A percentile compares a stretch with the other conserved stretches of the same genome.
Conservation (phyloP, 2,113 vertebrate species). For the Gadus macrocephalus region DNA sequence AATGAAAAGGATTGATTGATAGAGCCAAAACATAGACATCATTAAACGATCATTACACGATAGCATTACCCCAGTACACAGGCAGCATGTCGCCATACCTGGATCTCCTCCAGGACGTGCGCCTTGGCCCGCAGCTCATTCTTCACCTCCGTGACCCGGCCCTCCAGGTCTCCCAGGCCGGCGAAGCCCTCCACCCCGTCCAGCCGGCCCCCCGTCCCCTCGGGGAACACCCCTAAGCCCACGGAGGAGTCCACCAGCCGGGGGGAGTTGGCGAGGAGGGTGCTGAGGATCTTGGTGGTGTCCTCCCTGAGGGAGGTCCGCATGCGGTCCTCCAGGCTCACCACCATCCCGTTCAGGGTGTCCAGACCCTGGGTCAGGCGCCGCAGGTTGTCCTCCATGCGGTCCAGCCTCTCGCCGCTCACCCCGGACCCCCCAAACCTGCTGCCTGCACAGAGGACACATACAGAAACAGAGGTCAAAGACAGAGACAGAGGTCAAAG, state of each 20-base stretch:
- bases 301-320: conserved; percentile 82
- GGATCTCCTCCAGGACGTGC: conserved; percentile 85
- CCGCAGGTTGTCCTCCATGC: conserved; percentile 85
- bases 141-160: conserved; percentile 86
- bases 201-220: conserved; percentile 74
- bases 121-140: conserved; percentile 83
- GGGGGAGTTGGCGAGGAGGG: conserved; percentile 70
- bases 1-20: no score
- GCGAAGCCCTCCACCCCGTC: conserved; percentile 70
- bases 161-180: conserved; percentile 80
- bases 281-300: conserved; percentile 80
- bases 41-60: no score
- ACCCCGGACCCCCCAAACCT: conserved; percentile 72
- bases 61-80: not conserved
- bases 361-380: conserved; percentile 83
- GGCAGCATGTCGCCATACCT: conserved; percentile 36
- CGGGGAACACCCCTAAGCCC: conserved; percentile 82
- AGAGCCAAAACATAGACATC: no score
- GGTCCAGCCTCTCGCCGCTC: conserved; percentile 85
- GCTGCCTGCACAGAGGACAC: conserved; percentile 64
- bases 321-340: conserved; percentile 79
- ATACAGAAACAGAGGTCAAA: not conserved
- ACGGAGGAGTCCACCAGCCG: conserved; percentile 67
- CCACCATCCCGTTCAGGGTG: conserved; percentile 79
- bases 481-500: no score